Percentiles rank a stretch among this genome's conserved stretches.
Conservation (phyloP, 1,140 invertebrate species). For the Lepidurus arcticus region DNA sequence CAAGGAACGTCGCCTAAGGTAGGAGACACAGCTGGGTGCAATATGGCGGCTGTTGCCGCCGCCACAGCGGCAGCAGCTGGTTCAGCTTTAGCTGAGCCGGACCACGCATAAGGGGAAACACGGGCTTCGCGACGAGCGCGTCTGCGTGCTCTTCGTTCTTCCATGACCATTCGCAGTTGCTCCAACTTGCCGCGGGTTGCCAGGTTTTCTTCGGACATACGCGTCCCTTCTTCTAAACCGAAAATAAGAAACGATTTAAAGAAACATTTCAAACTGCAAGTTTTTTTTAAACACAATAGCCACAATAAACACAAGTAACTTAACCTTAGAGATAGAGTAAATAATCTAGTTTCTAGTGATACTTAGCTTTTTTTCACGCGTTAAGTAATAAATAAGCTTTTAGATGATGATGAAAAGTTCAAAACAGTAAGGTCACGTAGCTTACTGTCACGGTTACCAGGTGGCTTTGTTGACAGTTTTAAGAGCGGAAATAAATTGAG, state of each 20-base stretch:
- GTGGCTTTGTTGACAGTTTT: neutral
- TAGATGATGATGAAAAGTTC: no score
- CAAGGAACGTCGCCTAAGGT: slow-evolving; percentile 22
- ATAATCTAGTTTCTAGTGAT: no score
- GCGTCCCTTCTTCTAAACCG: slow-evolving; percentile 32
- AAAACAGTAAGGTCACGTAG: no score
- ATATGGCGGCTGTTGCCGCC: slow-evolving; percentile 18
- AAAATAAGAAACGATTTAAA: neutral
- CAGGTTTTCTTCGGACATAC: slow-evolving; percentile 56
- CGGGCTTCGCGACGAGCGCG: slow-evolving; percentile 67
- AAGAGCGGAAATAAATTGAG: neutral
- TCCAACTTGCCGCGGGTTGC: slow-evolving; percentile 79
- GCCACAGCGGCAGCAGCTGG: slow-evolving; percentile 2
- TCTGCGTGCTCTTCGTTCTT: slow-evolving; percentile 72
- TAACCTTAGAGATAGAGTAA: no score
- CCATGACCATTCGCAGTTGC: slow-evolving; percentile 77
- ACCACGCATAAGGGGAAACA: slow-evolving; percentile 56
- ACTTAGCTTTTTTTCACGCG: no score
- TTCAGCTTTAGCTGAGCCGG: neutral
- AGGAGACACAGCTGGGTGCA: neutral
- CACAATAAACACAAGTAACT: no score
- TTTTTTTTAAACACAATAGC: neutral
- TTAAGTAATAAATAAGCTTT: no score
- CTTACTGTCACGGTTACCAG: no score
- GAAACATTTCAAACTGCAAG: neutral